Conservation (phyloP, 2,113 vertebrate species). For the Mormoops blainvillei region DNA sequence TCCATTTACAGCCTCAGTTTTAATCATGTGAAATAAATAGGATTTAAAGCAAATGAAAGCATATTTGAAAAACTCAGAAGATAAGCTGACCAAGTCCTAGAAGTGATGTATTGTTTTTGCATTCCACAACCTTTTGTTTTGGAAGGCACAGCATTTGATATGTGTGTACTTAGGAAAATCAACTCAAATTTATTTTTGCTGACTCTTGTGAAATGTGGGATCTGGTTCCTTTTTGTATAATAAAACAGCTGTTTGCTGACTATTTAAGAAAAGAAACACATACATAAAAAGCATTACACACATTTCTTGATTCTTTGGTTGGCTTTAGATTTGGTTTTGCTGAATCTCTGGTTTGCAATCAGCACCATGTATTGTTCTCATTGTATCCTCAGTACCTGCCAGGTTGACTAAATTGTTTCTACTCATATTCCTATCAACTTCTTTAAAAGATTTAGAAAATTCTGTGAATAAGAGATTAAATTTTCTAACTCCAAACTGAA, state of each 20-base stretch:
- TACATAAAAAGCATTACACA: background rate
- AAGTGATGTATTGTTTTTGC: background rate
- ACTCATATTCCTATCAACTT: background rate
- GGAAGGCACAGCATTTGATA: background rate
- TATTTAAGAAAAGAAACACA: background rate
- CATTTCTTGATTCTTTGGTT: background rate
- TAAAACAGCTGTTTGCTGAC: constrained; percentile 39
- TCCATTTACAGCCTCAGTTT: background rate
- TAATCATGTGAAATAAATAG: constrained; percentile 26
- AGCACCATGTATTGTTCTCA: background rate
- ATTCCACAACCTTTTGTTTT: background rate
- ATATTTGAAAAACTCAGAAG: background rate
- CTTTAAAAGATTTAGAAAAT: background rate
- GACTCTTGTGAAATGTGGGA: background rate
- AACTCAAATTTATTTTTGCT: constrained; percentile 30
- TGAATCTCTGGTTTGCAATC: background rate
- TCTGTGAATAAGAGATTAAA: background rate
- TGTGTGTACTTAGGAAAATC: background rate
- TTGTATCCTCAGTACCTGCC: background rate
- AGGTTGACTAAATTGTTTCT: constrained; percentile 23
- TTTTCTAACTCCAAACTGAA: constrained; percentile 16
- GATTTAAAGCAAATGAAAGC: constrained; percentile 8
- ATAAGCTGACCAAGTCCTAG: background rate
- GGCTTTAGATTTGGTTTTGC: background rate
- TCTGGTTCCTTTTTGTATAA: background rate